Conservation (phyloP, 53 echinoderm and acorn worm species). For the Temnopleurus reevesii region DNA sequence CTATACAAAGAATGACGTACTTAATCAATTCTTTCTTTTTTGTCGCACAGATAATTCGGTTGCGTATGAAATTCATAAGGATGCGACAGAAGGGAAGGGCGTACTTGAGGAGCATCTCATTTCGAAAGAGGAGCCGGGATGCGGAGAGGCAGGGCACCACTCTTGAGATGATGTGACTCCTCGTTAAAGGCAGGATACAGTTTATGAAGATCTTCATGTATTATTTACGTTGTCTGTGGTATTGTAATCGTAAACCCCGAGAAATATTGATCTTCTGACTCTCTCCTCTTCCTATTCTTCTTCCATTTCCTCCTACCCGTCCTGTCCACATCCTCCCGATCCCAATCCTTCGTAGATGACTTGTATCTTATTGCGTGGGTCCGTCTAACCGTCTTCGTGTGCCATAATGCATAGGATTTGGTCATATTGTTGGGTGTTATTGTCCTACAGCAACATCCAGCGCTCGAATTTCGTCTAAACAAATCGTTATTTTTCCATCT, state of each 20-base stretch:
- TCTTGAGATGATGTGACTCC: not conserved
- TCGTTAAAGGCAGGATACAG: conserved; percentile 5
- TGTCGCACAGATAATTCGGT: not conserved
- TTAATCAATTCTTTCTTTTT: conserved; percentile 1
- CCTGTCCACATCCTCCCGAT: not conserved
- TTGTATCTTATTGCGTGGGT: not conserved
- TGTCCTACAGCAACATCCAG: not conserved
- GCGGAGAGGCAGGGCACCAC: conserved; percentile 23
- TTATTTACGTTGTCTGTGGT: conserved; percentile 32
- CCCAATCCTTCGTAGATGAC: not conserved
- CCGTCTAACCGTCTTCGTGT: too few species aligned
- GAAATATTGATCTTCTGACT: not conserved
- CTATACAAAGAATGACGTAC: not conserved
- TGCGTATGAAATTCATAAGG: not conserved
- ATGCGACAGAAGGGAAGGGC: not conserved
- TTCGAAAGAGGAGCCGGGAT: not conserved
- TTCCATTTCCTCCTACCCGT: not conserved
- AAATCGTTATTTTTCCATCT: not conserved
- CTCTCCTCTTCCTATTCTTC: not conserved
- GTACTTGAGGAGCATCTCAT: conserved; percentile 19
- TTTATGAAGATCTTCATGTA: conserved; percentile 22
- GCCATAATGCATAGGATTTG: too few species aligned
- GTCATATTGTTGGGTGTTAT: not conserved
- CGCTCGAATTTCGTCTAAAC: not conserved
- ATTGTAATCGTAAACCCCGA: not conserved